Evolutionary conservation across 2,113 vertebrate species (phyloP), one percentile per base, ranked within the genome.

Genomic region (Zonotrichia leucophrys): DNA sequence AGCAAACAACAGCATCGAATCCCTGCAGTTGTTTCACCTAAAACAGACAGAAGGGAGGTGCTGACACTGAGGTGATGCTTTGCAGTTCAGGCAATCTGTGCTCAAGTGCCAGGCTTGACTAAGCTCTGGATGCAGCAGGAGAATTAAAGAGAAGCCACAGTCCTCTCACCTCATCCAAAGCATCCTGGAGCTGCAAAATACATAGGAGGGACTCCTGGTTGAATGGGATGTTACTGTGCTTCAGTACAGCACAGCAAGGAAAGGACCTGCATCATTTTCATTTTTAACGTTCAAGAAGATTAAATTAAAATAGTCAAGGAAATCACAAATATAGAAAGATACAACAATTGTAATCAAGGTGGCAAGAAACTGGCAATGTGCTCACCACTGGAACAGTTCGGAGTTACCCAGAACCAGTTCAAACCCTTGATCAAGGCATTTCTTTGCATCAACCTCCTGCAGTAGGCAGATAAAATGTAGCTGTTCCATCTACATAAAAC

Each of bases 371-470:
- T 20, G 47, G n/a, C 9, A 24, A 21, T 1, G 12, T 30, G 39
- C 35, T 84, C 87, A 68, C 53, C 59, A 75, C 11, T 27, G 18
- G 49, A 81, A 53, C 33, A 46, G 7, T 72, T 63, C 60, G 70
- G 63, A 80, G 67, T 47, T 69, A 73, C 16, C 46, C 84, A 80
- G 59, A 92, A 83, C 46, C 46, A 62, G 42, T 28, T 67, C 19
- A 8, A 23, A 69, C 59, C 85, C 62, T 1, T 80, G 89, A 92
- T 84, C 44, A 46, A 84, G 69, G 66, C 70, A 59, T 37, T 87
- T 58, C 91, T 95, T 69, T 39, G 25, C 79, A 85, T 69, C 79
- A 83, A 69, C 55, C 75, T 85, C 67, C 87, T 94, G 95, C 90
- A 76, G 82, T 7, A 58, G 22, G 59, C 82, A 85, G 93, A 97